Evolutionary conservation across 1,140 invertebrate species (phyloP), one percentile per base, ranked within the genome.

Genomic region (Campoletis sonorensis): DNA sequence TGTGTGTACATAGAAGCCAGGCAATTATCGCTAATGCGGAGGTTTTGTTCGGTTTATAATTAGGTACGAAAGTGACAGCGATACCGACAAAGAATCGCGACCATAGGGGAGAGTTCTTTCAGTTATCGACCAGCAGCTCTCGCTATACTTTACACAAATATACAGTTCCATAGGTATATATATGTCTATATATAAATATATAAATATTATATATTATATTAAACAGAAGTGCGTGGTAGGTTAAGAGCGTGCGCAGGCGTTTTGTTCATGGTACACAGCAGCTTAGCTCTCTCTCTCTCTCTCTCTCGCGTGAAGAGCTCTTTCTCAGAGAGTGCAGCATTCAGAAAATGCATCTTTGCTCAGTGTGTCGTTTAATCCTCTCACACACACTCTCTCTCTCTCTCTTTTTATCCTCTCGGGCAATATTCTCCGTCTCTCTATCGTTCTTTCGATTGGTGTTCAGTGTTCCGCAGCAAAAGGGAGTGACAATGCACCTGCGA

Each of bases 41-140:
- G 83, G 84, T 88, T 88, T 88, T 82, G 84, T 85, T 86, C 85
- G 79, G 83, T 83, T 86, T 86, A 83, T 88, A 87, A 88, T 89
- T 88, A 90, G 83, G 82, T 83, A 80, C 75, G 85, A 82, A 87
- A 88, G 85, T 87, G 86, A 87, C 86, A 87, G 83, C 83, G 72
- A 16, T 73, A 58, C 85, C 84, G 84, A 86, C 84, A 86, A 86
- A 86, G 84, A 83, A 82, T 58, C 45, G 7, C 3, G 37, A 49
- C 72, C 16, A 21, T 58, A 54, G 45, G 72, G 45, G 72, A 58
- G 71, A 73, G 37, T 23, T 73, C 37, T 73, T 23, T 49, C 71
- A 37, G 40, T 40, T 26, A 18, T 73, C n/a, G 51, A 45, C 40
- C 33, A n/a, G 30, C n/a, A n/a, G n/a, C n/a, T 18, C 23, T 21